A percentile compares a stretch with the other conserved stretches of the same genome.
Conservation (phyloP, 2,113 vertebrate genomes). For the Pogonocichla stellata region DNA sequence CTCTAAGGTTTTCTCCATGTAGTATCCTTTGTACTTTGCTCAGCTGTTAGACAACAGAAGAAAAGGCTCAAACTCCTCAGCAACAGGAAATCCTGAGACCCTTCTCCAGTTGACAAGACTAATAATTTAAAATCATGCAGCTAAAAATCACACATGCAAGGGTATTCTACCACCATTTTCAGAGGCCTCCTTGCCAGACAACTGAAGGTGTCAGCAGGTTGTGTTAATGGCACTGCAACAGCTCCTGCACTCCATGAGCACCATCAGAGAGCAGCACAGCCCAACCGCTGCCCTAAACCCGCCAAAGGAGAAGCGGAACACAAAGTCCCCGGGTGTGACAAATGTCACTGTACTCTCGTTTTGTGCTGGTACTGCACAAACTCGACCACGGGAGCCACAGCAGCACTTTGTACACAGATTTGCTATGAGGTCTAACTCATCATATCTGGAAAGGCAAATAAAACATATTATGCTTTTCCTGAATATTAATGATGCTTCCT, state of each 20-base stretch:
- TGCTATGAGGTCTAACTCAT: not conserved
- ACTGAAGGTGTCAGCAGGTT: not conserved
- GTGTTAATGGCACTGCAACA: not conserved
- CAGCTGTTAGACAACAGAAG: not conserved
- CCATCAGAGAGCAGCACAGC: not conserved
- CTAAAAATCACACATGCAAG: not conserved
- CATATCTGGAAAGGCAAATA: not conserved
- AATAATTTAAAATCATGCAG: not conserved
- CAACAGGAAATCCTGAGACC: not conserved
- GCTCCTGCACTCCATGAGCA: not conserved
- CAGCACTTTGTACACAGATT: rapidly evolving
- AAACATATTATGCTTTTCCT: not conserved
- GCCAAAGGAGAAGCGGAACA: not conserved
- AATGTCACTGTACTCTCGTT: not conserved
- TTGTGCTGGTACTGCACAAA: not conserved
- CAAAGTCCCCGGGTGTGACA: not conserved
- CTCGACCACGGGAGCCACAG: not conserved
- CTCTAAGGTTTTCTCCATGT: not conserved
- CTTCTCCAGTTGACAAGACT: not conserved
- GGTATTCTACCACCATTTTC: not conserved
- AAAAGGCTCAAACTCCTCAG: not conserved
- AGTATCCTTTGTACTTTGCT: not conserved
- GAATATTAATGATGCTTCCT: not conserved
- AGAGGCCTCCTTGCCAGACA: not conserved
- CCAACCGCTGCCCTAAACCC: not conserved